A percentile compares a stretch with the other conserved stretches of the same genome.
Conservation (phyloP, 2,888 invertebrate species). For the Hofmannophila pseudospretella region DNA sequence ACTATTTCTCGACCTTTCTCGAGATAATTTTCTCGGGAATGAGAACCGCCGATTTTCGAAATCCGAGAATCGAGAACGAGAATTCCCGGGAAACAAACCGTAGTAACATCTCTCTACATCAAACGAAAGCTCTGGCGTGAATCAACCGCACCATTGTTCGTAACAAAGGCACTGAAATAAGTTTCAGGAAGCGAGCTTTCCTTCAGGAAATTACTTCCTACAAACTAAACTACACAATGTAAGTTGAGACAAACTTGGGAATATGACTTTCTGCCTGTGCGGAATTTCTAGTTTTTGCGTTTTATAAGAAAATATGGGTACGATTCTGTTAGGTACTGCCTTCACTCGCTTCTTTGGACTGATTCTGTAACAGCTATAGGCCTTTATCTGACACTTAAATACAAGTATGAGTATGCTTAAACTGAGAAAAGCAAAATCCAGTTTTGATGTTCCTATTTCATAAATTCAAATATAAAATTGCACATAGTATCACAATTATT, state of each 20-base stretch:
- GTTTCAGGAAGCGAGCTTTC: slow-evolving; percentile 56
- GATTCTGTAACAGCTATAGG: neutral
- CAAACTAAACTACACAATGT: slow-evolving; percentile 25
- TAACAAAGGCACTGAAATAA: slow-evolving; percentile 61
- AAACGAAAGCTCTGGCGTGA: slow-evolving; percentile 37
- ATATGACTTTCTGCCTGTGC: slow-evolving; percentile 8
- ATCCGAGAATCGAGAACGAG: too few relatives aligned
- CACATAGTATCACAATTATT: too few relatives aligned
- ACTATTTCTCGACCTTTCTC: too few relatives aligned
- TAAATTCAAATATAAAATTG: too few relatives aligned
- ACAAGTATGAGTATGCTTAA: too few relatives aligned
- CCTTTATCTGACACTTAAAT: neutral
- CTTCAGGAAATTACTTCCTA: slow-evolving; percentile 55
- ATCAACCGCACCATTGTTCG: slow-evolving; percentile 62
- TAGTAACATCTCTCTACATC: neutral
- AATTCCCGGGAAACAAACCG: too few relatives aligned
- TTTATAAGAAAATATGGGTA: neutral
- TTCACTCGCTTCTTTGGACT: neutral
- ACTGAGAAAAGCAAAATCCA: too few relatives aligned
- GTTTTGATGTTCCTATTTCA: too few relatives aligned
- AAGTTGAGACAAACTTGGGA: slow-evolving; percentile 10
- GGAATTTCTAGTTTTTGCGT: slow-evolving; percentile 3
- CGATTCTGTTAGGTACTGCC: neutral
- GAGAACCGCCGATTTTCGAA: too few relatives aligned
- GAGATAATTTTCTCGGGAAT: too few relatives aligned